These are phyloP conservation scores for Vulpes ferrilata DNA, from an alignment of 2,113 vertebrate species.

Conservation along the genomic window DNA sequence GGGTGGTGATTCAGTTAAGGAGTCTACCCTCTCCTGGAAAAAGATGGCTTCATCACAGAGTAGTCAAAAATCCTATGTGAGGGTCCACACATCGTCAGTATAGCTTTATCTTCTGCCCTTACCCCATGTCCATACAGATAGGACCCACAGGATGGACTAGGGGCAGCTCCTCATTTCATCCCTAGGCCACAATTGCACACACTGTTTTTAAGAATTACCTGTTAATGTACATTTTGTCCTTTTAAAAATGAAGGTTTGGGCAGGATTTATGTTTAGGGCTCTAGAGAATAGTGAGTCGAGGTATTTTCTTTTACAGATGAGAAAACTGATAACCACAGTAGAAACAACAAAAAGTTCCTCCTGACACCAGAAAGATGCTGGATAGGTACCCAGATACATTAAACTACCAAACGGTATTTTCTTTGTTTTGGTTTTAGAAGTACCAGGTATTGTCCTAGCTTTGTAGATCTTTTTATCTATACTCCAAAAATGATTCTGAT, in stretches of 20 bases:
- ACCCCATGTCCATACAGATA: rapidly evolving
- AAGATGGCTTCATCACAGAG: not conserved
- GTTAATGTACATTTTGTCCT: not conserved
- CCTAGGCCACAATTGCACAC: not conserved
- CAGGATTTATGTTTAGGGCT: not conserved
- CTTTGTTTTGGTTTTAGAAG: not conserved
- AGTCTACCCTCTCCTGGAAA: not conserved
- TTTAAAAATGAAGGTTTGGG: not conserved
- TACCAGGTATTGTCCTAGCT: not conserved
- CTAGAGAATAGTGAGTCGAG: not conserved
- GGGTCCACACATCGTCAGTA: rapidly evolving
- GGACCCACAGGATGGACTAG: not conserved
- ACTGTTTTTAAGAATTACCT: not conserved
- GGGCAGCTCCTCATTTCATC: not conserved
- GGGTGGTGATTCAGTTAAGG: not conserved
- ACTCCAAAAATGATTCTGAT: not conserved
- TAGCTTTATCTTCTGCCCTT: not conserved
- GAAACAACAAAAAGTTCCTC: not conserved
- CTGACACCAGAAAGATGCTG: not conserved
- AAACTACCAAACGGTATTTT: not conserved
- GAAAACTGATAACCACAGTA: not conserved
- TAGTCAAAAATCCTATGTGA: not conserved
- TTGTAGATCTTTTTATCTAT: not conserved
- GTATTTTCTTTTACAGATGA: not conserved
- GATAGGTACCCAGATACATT: not conserved